phyloP scores from a whole-genome alignment of 37 sponge, comb jelly and placozoan species.

The Haliclona indistincta region DNA sequence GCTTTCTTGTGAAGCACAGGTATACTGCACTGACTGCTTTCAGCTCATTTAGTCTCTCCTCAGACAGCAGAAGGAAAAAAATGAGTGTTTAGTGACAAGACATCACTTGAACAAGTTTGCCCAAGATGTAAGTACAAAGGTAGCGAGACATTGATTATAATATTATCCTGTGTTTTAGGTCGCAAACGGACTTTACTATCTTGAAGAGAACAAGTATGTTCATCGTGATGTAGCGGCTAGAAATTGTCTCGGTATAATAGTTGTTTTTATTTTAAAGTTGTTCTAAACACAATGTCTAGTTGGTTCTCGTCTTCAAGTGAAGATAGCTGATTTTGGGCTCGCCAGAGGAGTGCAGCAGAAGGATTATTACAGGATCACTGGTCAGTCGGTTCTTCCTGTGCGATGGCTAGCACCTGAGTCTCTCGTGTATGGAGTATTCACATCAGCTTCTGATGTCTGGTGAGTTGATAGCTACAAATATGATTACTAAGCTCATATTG shows the following conservation, averaged over 20 bases:
- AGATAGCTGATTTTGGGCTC: slow-evolving; percentile 71
- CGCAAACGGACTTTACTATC: slow-evolving; percentile 44
- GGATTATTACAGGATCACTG: slow-evolving; percentile 36
- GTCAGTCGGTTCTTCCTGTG: slow-evolving; percentile 44
- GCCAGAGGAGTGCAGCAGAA: slow-evolving; percentile 31
- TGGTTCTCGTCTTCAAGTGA: slow-evolving; percentile 43
- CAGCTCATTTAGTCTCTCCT: too few relatives aligned
- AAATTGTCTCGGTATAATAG: slow-evolving; percentile 65
- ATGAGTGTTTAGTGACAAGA: too few relatives aligned
- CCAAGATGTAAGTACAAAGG: too few relatives aligned
- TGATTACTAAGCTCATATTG: neutral
- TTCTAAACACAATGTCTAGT: slow-evolving; percentile 18
- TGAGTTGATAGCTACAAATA: neutral
- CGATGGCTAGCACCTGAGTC: slow-evolving; percentile 67
- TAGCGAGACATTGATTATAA: too few relatives aligned
- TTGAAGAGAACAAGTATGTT: slow-evolving; percentile 37
- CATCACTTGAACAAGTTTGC: too few relatives aligned
- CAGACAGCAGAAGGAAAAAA: too few relatives aligned
- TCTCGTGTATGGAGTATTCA: slow-evolving; percentile 39
- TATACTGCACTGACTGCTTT: neutral
- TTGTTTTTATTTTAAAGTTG: neutral
- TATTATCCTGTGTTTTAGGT: slow-evolving; percentile 27
- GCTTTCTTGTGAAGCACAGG: slow-evolving; percentile 45
- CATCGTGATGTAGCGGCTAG: slow-evolving; percentile 68
- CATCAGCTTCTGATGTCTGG: slow-evolving; percentile 68